Conservation (phyloP, 2,888 invertebrate species). For the Trissonchulus sp. region DNA sequence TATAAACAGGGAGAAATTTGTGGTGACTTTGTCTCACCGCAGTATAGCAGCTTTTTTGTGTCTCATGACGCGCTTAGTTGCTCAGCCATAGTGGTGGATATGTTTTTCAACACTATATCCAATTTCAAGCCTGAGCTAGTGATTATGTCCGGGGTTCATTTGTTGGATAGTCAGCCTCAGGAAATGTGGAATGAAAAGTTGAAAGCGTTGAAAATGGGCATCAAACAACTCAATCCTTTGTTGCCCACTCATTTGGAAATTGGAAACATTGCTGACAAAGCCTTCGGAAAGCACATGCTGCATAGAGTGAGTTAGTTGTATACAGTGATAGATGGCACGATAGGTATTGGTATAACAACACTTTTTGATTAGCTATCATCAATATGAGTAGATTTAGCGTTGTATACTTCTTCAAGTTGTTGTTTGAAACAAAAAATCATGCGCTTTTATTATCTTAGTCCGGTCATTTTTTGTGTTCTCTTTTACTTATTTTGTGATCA, state of each 20-base stretch:
- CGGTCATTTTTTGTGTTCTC: too few relatives aligned
- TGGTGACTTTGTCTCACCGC: constrained; percentile 52
- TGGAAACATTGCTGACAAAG: constrained; percentile 54
- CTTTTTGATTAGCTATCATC: too few relatives aligned
- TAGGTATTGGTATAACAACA: too few relatives aligned
- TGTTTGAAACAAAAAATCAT: too few relatives aligned
- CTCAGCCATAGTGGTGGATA: constrained; percentile 46
- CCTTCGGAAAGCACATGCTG: constrained; percentile 51
- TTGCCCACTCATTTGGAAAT: constrained; percentile 56
- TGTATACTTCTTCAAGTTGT: too few relatives aligned
- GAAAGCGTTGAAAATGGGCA: constrained; percentile 46
- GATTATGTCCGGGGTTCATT: constrained; percentile 54
- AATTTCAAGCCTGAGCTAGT: constrained; percentile 54
- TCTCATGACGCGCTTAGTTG: constrained; percentile 55
- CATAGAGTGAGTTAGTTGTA: constrained; percentile 49
- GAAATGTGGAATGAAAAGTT: constrained; percentile 38
- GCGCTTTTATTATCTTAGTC: too few relatives aligned
- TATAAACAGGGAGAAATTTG: constrained; percentile 54
- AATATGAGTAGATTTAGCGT: too few relatives aligned
- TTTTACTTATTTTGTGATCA: too few relatives aligned
- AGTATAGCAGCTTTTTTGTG: constrained; percentile 56
- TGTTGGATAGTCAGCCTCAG: constrained; percentile 52
- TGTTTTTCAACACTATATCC: constrained; percentile 53
- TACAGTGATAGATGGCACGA: too few relatives aligned
- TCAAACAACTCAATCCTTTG: constrained; percentile 49